Percentiles rank a stretch among this genome's conserved stretches.
Conservation (phyloP, 2,888 invertebrate species). For the Spisula solida region DNA sequence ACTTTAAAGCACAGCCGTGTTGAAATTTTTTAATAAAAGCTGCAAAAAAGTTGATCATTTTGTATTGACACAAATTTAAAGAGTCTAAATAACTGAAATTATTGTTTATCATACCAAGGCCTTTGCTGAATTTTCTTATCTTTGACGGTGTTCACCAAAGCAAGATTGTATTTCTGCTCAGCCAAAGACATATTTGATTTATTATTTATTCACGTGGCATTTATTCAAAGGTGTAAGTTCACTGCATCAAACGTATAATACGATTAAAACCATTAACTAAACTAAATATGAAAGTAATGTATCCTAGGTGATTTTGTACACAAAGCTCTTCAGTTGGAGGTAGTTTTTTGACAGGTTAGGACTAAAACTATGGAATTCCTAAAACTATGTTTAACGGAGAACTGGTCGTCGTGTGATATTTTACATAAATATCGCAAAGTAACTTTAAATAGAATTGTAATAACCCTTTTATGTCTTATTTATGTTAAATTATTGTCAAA, state of each 20-base stretch:
- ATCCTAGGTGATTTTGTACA: conserved; percentile 56
- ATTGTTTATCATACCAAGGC: conserved; percentile 76
- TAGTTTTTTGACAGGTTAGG: background rate
- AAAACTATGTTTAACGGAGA: background rate
- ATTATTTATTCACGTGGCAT: background rate
- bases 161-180: conserved; percentile 82
- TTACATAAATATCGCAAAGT: background rate
- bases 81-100: too few species aligned
- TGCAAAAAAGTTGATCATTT: too few species aligned
- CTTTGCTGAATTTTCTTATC: conserved; percentile 79
- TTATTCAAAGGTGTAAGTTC: background rate
- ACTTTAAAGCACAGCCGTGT: too few species aligned
- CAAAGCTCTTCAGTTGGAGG: conserved; percentile 46
- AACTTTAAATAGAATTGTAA: too few species aligned
- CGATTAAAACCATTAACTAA: background rate
- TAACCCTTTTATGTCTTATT: too few species aligned
- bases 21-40: too few species aligned
- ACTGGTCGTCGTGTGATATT: background rate
- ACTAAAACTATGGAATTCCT: background rate
- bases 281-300: conserved; percentile 15
- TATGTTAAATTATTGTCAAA: too few species aligned
- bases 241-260: background rate
- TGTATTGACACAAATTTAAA: too few species aligned
- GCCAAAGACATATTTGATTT: conserved; percentile 73
- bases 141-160: conserved; percentile 76